Base-by-base conservation (phyloP, 1,140 invertebrate species). In the Forficula auricularia region DNA sequence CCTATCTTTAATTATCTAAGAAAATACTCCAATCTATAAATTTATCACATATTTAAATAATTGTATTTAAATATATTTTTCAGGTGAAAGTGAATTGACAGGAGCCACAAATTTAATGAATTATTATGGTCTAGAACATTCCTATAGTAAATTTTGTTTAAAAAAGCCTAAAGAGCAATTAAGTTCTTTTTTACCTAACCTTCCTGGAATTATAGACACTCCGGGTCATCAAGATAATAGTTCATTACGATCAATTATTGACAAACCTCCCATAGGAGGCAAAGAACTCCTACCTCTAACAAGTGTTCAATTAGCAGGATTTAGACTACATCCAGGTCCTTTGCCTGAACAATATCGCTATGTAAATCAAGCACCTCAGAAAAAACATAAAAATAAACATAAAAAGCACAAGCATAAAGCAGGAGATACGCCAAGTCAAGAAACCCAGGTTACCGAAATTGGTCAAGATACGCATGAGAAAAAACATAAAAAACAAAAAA, bases 91-190 rank as follows among this genome's bases (percentile, higher is more conserved):
- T 61, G 88, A 94, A 65, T 66, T 92, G 44, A 95, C 91, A 39
- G 92, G 91, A 45, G 87, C 89, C 54, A 92, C 84, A 50, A 96
- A 97, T 73, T 77, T 97, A 61, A 92, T 97, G 82, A 78, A 78
- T 51, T 82, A 88, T 71, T 86, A 96, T 79, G 86, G 86, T 42
- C 68, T 97, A 34, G 89, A 96, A 65, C 90, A 96, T 65, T 90
- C 90, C 15, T 94, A 95, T 61, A 94, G 83, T 65, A 96, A 95
- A 71, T 95, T 95, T 64, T 92, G 87, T 68, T 88, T 89, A n/a
- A 91, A 94, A 58, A 95, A 90, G 64, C 72, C 92, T 3, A 94
- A 92, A 59, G 90, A 96, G 61, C 87, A 89, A 45, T 62, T 96
- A 36, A 92, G 88, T 30, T 89, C 90, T 12, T 96, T 97, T 61